These are phyloP conservation scores for Aphrocallistes beatrix DNA, from an alignment of 37 sponge, comb jelly and placozoan genomes.

Conservation along the genomic window DNA sequence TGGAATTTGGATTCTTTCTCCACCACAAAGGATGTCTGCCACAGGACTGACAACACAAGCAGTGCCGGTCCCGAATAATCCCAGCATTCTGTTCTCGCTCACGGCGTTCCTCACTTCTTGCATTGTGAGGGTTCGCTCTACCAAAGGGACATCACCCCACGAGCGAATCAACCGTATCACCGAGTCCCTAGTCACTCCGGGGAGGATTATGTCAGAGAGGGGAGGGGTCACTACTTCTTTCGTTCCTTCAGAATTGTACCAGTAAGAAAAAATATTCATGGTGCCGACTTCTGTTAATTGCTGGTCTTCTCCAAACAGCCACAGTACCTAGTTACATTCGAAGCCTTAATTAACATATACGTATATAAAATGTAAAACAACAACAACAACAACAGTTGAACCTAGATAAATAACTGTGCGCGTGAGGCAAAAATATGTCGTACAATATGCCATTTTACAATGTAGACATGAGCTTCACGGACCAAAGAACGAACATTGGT, in stretches of 20 bases:
- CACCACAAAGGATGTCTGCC: slow-evolving; percentile 50
- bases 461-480: no score
- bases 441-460: no score
- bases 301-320: slow-evolving; percentile 81
- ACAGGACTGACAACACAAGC: slow-evolving; percentile 97
- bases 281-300: slow-evolving; percentile 96
- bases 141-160: slow-evolving; percentile 59
- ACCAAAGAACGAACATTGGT: no score
- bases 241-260: slow-evolving; percentile 90
- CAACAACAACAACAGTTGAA: no score
- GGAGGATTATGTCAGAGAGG: slow-evolving; percentile 79
- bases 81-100: slow-evolving; percentile 70
- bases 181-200: slow-evolving; percentile 86
- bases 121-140: slow-evolving; percentile 81
- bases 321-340: slow-evolving; percentile 79
- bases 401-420: no score
- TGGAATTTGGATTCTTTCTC: slow-evolving; percentile 50
- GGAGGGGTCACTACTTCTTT: slow-evolving; percentile 97
- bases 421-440: no score
- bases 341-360: no score
- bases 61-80: slow-evolving; percentile 97
- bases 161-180: slow-evolving; percentile 59
- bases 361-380: no score
- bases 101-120: slow-evolving; percentile 52
- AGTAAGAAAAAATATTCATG: slow-evolving; percentile 94